Base-by-base conservation (phyloP, 2,113 vertebrate genomes). In the Myrmophylax atrothorax region DNA sequence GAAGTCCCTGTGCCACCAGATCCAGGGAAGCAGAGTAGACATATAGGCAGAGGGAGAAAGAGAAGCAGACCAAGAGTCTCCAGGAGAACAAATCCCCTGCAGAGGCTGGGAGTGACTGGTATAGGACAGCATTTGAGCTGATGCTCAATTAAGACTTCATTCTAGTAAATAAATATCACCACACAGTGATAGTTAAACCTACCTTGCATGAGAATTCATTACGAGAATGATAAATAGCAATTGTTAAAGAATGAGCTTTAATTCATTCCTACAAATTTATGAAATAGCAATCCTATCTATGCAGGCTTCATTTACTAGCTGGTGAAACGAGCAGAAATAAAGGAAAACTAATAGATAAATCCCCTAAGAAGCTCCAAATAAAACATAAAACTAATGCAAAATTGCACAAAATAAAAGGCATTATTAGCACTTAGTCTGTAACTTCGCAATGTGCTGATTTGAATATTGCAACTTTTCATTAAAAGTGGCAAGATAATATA, bases 231-330 rank as follows among this genome's bases (percentile, higher is more conserved):
- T 76, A 94, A 92, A 94, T 56, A 77, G 83, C 76, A 80, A 79
- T 77, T 86, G 72, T 93, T 90, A 81, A 3, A 37, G 88, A 92
- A 96, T 28, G 50, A 94, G 90, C 86, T 86, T 92, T 88, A 90
- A 94, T 90, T 94, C 59, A 59, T 47, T 90, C 86, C 89, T 56
- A 81, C 42, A 83, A 88, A 90, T 80, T 67, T 92, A 86, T 84
- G 76, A 87, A 96, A 84, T 93, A 90, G 80, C 92, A 96, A 96
- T 88, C 42, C 89, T 93, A 90, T 95, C 89, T 89, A 77, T n/a
- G 47, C 68, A 86, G 83, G 89, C 72, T 76, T 95, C 90, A 94
- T 92, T 96, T 95, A 78, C 60, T 68, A 92, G 93, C 60, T 74
- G 55, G 72, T 90, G 76, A 95, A 95, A 94, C 25, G 52, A 93